Evolutionary conservation across 2,888 invertebrate genomes (phyloP).

Genomic region (Pemphredon lugubris): DNA sequence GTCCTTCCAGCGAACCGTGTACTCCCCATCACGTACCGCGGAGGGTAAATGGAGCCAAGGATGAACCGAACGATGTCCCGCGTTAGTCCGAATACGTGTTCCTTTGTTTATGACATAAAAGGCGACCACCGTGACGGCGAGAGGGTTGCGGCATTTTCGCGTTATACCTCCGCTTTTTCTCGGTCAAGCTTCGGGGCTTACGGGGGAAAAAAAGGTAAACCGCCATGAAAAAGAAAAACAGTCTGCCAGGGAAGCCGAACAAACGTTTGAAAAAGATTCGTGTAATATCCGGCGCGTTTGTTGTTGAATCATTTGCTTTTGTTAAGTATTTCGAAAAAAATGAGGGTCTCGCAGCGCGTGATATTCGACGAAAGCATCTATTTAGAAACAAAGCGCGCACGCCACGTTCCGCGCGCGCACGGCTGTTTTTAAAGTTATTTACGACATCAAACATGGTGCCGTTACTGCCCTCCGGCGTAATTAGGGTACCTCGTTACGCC

Average conservation of each 20-base stretch:
- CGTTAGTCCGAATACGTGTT: constrained; percentile 48
- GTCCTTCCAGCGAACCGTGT: constrained; percentile 31
- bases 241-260: no score
- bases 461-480: constrained; percentile 46
- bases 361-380: neutral
- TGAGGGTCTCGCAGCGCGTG: neutral
- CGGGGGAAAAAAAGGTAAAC: constrained; percentile 24
- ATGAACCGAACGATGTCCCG: constrained; percentile 43
- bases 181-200: constrained; percentile 27
- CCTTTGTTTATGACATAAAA: constrained; percentile 45
- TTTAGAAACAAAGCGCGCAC: neutral
- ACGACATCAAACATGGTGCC: constrained; percentile 48
- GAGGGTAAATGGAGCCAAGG: constrained; percentile 49
- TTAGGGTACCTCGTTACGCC: constrained; percentile 56
- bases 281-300: no score
- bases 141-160: constrained; percentile 14
- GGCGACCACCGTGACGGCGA: constrained; percentile 18
- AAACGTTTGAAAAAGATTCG: no score
- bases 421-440: constrained; percentile 52
- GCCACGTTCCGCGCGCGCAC: constrained; percentile 14
- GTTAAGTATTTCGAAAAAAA: neutral
- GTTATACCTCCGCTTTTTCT: constrained; percentile 30
- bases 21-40: constrained; percentile 54
- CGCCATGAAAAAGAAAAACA: constrained; percentile 31
- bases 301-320: no score